Conservation (phyloP, 1,140 invertebrate species). For the Ceratosolen fusciceps region DNA sequence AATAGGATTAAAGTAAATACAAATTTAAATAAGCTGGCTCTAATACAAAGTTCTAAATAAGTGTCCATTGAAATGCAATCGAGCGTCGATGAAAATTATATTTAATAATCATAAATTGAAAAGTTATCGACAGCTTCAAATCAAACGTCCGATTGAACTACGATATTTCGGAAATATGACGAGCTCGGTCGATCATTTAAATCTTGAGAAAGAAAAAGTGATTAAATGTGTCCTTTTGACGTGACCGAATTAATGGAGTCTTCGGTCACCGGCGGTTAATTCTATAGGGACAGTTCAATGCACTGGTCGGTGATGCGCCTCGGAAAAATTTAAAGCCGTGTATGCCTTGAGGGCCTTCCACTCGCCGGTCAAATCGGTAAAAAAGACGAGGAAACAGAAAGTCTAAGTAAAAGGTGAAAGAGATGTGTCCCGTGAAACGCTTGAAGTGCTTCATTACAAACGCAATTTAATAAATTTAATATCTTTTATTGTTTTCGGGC, state of each 20-base stretch:
- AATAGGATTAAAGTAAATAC: too few species aligned
- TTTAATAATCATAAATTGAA: too few species aligned
- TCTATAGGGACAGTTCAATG: not conserved
- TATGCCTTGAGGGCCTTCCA: too few species aligned
- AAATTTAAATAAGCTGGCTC: too few species aligned
- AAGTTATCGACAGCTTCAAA: too few species aligned
- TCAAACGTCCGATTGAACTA: too few species aligned
- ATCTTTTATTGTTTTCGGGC: too few species aligned
- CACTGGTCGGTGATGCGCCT: not conserved
- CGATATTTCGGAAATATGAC: not conserved
- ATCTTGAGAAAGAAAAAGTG: not conserved
- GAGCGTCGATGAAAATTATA: too few species aligned
- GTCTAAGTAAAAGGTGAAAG: conserved; percentile 8
- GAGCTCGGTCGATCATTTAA: not conserved
- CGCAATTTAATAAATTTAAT: not conserved
- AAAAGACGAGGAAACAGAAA: not conserved
- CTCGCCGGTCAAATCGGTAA: not conserved
- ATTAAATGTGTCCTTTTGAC: not conserved
- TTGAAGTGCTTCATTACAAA: not conserved
- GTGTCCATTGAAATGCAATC: too few species aligned
- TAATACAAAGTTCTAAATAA: too few species aligned
- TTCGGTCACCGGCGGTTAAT: not conserved
- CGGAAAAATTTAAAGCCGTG: not conserved
- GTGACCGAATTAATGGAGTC: not conserved
- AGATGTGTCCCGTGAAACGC: not conserved